These are phyloP conservation scores for Dysdera silvatica DNA, from an alignment of 1,140 invertebrate species.

Conservation along the genomic window DNA sequence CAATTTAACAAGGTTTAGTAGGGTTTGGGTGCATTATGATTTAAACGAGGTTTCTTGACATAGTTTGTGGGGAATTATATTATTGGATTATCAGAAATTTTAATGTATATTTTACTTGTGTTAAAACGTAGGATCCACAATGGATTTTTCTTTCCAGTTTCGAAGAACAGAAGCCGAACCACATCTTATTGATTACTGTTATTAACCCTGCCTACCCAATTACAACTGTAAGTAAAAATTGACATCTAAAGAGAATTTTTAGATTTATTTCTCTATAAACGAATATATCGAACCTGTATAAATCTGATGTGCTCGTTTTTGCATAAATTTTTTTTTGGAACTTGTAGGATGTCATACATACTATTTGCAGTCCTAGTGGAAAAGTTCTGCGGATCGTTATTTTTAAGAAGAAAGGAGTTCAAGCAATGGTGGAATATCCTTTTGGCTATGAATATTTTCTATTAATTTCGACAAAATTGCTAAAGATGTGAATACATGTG, in stretches of 20 bases:
- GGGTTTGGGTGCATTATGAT: too few species aligned
- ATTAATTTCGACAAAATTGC: too few species aligned
- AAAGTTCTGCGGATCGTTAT: slow-evolving; percentile 97
- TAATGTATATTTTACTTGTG: not conserved
- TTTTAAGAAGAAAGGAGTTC: slow-evolving; percentile 97
- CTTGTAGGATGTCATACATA: slow-evolving; percentile 89
- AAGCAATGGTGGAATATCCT: slow-evolving; percentile 99
- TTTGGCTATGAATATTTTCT: too few species aligned
- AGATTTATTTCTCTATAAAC: slow-evolving; percentile 6
- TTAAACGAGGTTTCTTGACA: too few species aligned
- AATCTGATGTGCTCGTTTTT: slow-evolving; percentile 4
- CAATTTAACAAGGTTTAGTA: too few species aligned
- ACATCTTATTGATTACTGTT: slow-evolving; percentile 89
- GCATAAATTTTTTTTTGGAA: slow-evolving; percentile 50
- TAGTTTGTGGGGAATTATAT: not conserved
- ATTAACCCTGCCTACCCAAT: slow-evolving; percentile 96
- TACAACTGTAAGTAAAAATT: slow-evolving; percentile 79
- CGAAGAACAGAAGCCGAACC: slow-evolving; percentile 61
- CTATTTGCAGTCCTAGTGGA: slow-evolving; percentile 88
- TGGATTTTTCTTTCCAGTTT: slow-evolving; percentile 44
- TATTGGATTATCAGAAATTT: not conserved
- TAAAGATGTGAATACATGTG: too few species aligned
- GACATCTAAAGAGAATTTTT: too few species aligned
- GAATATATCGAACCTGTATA: slow-evolving; percentile 6
- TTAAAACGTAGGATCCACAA: not conserved